A percentile compares a stretch with the other conserved stretches of the same genome.
phyloP scores from a whole-genome alignment of 2,113 vertebrate genomes.

The Eulemur macaco region DNA sequence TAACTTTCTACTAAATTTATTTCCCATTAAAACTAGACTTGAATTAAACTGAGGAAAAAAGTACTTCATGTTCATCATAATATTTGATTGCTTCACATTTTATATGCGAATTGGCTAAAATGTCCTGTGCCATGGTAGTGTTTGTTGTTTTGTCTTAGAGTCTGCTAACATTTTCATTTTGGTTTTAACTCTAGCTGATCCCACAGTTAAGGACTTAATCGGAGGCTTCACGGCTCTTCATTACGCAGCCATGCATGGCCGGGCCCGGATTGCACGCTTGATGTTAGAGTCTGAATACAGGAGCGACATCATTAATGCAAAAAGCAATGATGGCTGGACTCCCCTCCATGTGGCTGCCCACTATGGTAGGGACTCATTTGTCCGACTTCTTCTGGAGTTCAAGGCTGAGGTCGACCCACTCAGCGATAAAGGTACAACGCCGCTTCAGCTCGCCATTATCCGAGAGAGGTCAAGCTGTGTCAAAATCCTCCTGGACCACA shows the following conservation, averaged over 20 bases:
- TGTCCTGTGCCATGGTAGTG: neutral
- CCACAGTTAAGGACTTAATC: slow-evolving; percentile 98
- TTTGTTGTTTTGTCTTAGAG: neutral
- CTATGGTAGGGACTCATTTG: slow-evolving; percentile 97
- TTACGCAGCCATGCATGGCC: slow-evolving; percentile 98
- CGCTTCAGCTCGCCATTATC: slow-evolving; percentile 97
- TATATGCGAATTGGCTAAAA: neutral
- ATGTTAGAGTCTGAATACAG: slow-evolving; percentile 96
- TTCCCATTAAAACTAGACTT: neutral
- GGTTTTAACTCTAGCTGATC: slow-evolving; percentile 89
- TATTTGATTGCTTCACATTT: neutral
- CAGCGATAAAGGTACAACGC: slow-evolving; percentile 98
- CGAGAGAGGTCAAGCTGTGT: slow-evolving; percentile 98
- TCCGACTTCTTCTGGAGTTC: slow-evolving; percentile 97
- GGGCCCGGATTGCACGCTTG: slow-evolving; percentile 95
- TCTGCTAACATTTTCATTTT: slow-evolving; percentile 62
- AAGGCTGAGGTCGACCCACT: slow-evolving; percentile 97
- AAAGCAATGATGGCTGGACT: slow-evolving; percentile 99
- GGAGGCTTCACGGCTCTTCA: slow-evolving; percentile 98
- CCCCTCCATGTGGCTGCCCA: slow-evolving; percentile 98
- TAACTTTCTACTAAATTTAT: neutral
- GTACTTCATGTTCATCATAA: neutral
- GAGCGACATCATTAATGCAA: slow-evolving; percentile 97
- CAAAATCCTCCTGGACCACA: slow-evolving; percentile 97
- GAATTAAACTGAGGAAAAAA: neutral